Percentiles rank a stretch among this genome's conserved stretches.
Evolutionary conservation across 2,113 vertebrate genomes (phyloP).

Genomic region (Clupea harengus): DNA sequence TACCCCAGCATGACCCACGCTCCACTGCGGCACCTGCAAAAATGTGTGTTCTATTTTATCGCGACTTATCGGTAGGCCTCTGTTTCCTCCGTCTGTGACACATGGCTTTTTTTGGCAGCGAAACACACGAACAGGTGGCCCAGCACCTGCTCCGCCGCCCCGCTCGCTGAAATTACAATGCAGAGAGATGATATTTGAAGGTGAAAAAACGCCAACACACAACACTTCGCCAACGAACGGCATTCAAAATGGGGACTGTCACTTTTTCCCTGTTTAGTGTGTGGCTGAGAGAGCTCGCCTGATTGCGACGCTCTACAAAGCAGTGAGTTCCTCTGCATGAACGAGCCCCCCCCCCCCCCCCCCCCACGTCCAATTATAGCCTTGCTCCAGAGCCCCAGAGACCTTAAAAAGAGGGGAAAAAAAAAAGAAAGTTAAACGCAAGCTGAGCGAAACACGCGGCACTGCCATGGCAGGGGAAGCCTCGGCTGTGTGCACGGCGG

Average conservation of each 20-base stretch:
- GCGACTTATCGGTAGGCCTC: not conserved
- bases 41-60: not conserved
- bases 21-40: not conserved
- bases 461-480: constrained; percentile 15
- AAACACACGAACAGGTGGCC: constrained; percentile 14
- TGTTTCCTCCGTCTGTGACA: not conserved
- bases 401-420: constrained; percentile 6
- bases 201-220: not conserved
- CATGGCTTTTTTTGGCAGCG: not conserved
- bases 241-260: not conserved
- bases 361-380: constrained; percentile 37
- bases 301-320: constrained; percentile 6
- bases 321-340: constrained; percentile 19
- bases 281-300: not conserved
- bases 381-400: constrained; percentile 33
- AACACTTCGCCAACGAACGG: not conserved
- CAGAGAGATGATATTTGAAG: not conserved
- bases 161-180: not conserved
- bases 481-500: not conserved
- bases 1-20: not conserved
- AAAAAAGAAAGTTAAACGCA: constrained; percentile 9
- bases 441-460: constrained; percentile 20
- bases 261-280: not conserved
- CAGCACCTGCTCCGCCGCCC: constrained; percentile 23
- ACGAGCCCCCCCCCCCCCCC: not conserved